phyloP scores from a whole-genome alignment of 1,140 invertebrate genomes.

The Sarcophaga peregrina region DNA sequence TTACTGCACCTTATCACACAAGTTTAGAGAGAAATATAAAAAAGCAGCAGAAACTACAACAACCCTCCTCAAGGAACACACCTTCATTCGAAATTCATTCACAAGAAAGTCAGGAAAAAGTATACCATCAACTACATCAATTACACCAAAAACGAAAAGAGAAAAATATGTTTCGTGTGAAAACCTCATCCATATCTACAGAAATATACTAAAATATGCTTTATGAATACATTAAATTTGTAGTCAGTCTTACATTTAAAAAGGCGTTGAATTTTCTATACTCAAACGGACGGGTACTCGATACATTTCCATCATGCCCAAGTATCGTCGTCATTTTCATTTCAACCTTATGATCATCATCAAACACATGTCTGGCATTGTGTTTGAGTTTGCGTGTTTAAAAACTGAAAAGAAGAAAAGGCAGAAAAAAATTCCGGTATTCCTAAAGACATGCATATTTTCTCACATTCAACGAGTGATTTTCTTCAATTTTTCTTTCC shows the following conservation, averaged over 20 bases:
- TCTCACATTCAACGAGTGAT: constrained; percentile 13
- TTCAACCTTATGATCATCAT: background rate
- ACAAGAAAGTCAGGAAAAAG: constrained; percentile 14
- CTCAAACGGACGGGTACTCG: background rate
- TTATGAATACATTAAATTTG: constrained; percentile 27
- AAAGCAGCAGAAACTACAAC: background rate
- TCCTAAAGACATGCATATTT: constrained; percentile 18
- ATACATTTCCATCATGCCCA: constrained; percentile 22
- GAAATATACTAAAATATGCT: constrained; percentile 10
- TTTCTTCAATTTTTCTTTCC: background rate
- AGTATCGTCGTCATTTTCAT: constrained; percentile 2
- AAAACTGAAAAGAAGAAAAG: background rate
- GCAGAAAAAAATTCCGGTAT: background rate
- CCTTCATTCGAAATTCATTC: constrained; percentile 36
- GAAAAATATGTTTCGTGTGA: constrained; percentile 1
- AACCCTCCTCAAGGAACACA: constrained; percentile 22
- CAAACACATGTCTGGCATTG: constrained; percentile 9
- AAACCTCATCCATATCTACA: constrained; percentile 34
- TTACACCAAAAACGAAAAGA: background rate
- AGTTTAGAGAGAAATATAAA: background rate
- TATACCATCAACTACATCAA: background rate
- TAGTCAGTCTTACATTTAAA: background rate
- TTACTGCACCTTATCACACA: background rate
- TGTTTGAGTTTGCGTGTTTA: background rate
- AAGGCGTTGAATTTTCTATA: background rate